Percentiles rank a stretch among this genome's conserved stretches.
Conservation (phyloP, 1,140 invertebrate species). For the Delia radicum region DNA sequence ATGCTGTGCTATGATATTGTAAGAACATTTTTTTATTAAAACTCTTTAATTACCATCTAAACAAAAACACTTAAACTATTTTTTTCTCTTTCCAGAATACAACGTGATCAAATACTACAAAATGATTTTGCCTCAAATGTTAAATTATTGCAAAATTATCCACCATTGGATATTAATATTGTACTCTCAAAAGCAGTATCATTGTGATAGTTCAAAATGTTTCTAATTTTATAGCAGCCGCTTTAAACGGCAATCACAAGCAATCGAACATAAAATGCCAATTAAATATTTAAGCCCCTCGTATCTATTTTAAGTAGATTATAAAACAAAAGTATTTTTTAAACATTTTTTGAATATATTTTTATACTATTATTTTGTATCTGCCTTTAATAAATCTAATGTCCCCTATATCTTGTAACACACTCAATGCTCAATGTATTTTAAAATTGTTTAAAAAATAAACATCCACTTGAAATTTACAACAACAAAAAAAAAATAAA, state of each 20-base stretch:
- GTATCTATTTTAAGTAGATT: background rate
- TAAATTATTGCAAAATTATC: slow-evolving; percentile 87
- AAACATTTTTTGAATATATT: background rate
- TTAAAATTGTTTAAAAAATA: background rate
- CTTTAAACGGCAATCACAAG: background rate
- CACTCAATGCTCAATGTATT: background rate
- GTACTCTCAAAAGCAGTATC: slow-evolving; percentile 47
- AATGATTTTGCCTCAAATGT: slow-evolving; percentile 91
- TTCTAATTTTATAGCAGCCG: background rate
- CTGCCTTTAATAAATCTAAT: background rate
- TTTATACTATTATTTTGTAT: background rate
- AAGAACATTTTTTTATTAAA: slow-evolving; percentile 54
- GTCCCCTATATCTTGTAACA: background rate
- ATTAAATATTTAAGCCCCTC: background rate
- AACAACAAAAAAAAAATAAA: background rate
- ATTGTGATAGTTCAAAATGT: slow-evolving; percentile 34
- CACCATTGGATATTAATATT: slow-evolving; percentile 68
- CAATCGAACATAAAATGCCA: background rate
- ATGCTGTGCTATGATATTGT: slow-evolving; percentile 96
- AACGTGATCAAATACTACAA: slow-evolving; percentile 76
- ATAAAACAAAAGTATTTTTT: background rate
- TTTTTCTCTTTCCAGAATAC: slow-evolving; percentile 62
- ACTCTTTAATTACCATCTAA: background rate
- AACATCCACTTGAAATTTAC: background rate
- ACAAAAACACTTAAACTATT: background rate